phyloP scores from a whole-genome alignment of 1,140 invertebrate genomes.

The Brachystomella parvula region DNA sequence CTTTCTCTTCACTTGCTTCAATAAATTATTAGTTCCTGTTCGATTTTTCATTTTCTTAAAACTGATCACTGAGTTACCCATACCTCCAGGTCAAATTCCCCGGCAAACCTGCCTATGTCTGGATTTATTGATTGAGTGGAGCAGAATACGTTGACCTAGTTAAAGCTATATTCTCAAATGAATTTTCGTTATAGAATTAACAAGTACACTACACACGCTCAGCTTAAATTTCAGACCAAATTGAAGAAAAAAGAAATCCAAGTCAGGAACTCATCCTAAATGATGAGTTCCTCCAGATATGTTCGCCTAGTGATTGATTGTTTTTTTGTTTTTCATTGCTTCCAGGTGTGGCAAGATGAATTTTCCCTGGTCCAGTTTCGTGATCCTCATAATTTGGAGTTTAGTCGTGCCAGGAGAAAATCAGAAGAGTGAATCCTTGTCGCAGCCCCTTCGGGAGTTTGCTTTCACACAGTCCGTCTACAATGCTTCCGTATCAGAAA shows the following conservation, averaged over 20 bases:
- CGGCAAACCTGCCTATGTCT: too few species aligned
- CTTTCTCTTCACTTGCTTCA: too few species aligned
- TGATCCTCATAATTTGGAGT: not conserved
- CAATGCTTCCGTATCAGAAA: slow-evolving; percentile 87
- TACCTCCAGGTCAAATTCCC: too few species aligned
- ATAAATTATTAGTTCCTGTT: too few species aligned
- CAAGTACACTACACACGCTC: not conserved
- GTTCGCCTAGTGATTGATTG: too few species aligned
- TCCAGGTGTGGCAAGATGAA: slow-evolving; percentile 31
- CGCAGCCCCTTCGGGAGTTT: slow-evolving; percentile 12
- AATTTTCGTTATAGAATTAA: not conserved
- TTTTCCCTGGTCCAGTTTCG: slow-evolving; percentile 2
- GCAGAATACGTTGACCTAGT: not conserved
- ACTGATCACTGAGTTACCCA: too few species aligned
- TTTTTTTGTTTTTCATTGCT: not conserved
- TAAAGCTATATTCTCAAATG: not conserved
- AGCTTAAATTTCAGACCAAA: not conserved
- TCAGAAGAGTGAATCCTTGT: not conserved
- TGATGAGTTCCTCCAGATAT: too few species aligned
- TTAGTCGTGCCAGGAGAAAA: not conserved
- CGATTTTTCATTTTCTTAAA: too few species aligned
- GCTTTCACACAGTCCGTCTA: slow-evolving; percentile 66
- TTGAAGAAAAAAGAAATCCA: not conserved
- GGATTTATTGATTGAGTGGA: too few species aligned
- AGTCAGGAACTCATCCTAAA: too few species aligned